Evolutionary conservation across 2,113 vertebrate species (phyloP).

Genomic region (Amia ocellicauda): DNA sequence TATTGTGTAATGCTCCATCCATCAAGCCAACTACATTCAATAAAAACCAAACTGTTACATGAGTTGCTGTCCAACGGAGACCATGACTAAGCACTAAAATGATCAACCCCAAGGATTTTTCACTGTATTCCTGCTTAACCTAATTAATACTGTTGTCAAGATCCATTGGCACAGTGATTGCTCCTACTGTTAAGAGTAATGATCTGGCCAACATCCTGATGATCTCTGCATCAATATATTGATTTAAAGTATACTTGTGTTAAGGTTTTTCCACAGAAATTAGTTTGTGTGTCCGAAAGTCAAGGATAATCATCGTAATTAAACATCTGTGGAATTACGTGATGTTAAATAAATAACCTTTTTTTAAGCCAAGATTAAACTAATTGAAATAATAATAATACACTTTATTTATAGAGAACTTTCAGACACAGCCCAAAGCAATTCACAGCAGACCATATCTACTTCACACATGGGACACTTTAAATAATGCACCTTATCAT

Average conservation of each 20-base stretch:
- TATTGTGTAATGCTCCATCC: too few species aligned
- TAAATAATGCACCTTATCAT: too few species aligned
- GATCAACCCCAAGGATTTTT: not conserved
- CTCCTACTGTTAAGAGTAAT: not conserved
- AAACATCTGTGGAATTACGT: too few species aligned
- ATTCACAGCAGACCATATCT: too few species aligned
- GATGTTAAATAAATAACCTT: not conserved
- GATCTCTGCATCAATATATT: not conserved
- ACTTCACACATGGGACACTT: too few species aligned
- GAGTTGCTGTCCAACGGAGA: not conserved
- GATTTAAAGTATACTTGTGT: not conserved
- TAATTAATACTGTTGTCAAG: conserved; percentile 6
- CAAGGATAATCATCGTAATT: too few species aligned
- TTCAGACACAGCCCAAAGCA: too few species aligned
- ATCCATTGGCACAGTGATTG: conserved; percentile 9
- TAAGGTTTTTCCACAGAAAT: too few species aligned
- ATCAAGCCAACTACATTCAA: too few species aligned
- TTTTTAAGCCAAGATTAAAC: not conserved
- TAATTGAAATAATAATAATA: not conserved
- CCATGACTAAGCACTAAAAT: not conserved
- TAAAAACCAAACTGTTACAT: not conserved
- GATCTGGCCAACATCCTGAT: not conserved
- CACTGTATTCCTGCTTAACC: not conserved
- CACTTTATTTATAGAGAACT: not conserved
- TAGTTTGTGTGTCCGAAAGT: too few species aligned